Evolutionary conservation across 2,888 invertebrate species (phyloP).

Genomic region (Eulithis prunata): DNA sequence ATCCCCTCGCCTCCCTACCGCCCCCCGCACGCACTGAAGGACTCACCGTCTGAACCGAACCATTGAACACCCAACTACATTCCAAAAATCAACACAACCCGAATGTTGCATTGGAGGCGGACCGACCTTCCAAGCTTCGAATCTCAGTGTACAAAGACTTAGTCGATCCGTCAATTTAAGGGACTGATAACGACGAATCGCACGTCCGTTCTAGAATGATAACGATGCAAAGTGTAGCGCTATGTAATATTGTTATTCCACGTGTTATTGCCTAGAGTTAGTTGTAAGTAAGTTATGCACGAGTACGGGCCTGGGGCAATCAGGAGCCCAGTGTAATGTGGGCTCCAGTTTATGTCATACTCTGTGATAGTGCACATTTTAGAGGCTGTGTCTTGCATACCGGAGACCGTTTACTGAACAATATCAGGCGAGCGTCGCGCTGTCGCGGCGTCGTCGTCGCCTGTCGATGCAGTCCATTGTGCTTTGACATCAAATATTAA

Average conservation of each 20-base stretch:
- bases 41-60: constrained; percentile 86
- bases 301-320: constrained; percentile 84
- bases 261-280: constrained; percentile 79
- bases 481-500: constrained; percentile 80
- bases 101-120: constrained; percentile 46
- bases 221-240: constrained; percentile 69
- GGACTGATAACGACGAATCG: constrained; percentile 62
- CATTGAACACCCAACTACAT: constrained; percentile 57
- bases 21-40: constrained; percentile 89
- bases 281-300: constrained; percentile 75
- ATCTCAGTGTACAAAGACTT: constrained; percentile 68
- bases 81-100: constrained; percentile 51
- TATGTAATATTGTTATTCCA: constrained; percentile 78
- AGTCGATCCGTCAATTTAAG: constrained; percentile 57
- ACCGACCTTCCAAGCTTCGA: constrained; percentile 40
- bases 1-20: constrained; percentile 84
- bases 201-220: constrained; percentile 65
- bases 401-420: constrained; percentile 46
- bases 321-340: constrained; percentile 62
- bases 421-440: constrained; percentile 46
- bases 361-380: constrained; percentile 82
- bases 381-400: constrained; percentile 62
- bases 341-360: constrained; percentile 82
- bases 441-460: constrained; percentile 16
- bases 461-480: constrained; percentile 67